Base-by-base conservation (phyloP, 2,888 invertebrate species). In the Dasypolia templi region DNA sequence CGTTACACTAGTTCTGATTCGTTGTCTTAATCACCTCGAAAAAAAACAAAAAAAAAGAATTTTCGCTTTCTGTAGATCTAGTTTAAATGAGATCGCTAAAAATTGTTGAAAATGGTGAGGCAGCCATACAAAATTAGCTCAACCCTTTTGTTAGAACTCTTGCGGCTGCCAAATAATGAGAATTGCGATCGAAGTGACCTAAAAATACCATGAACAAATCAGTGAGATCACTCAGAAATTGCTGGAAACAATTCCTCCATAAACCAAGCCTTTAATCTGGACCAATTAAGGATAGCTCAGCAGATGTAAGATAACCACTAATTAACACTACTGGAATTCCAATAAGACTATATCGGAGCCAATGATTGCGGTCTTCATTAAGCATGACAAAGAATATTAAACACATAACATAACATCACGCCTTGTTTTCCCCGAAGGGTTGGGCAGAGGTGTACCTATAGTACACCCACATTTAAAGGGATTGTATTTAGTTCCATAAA, bases 121-220 rank as follows among this genome's bases (percentile, higher is more conserved):
- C 79, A 42, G 55, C 59, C 65, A 79, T 76, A 67, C 72, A 76
- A 62, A 75, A 85, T 84, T 81, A 77, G 68, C 84, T 72, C 69
- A 35, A 72, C 80, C 83, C 77, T 84, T 86, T 79, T 67, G 66
- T 76, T 62, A 63, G 76, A 73, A 55, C 69, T 35, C 17, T 63
- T 44, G 49, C 26, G 9, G 59, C 39, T 75, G 73, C 72, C 73
- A 72, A 79, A 83, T 75, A 71, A 76, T 67, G 71, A 72, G 44
- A 83, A 81, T 77, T 75, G 44, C 35, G 46, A 78, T 69, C 59
- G 46, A 62, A 72, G 66, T 77, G 64, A 75, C 62, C 75, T 78
- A 78, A 73, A 83, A 75, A 84, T 73, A 69, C 51, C 39, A 32
- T 42, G n/a, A 11, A 72, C 56, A 72, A 63, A 77, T 64, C 68